Evolutionary conservation across 2,113 vertebrate species (phyloP).

Genomic region (Poeciliopsis occidentalis): DNA sequence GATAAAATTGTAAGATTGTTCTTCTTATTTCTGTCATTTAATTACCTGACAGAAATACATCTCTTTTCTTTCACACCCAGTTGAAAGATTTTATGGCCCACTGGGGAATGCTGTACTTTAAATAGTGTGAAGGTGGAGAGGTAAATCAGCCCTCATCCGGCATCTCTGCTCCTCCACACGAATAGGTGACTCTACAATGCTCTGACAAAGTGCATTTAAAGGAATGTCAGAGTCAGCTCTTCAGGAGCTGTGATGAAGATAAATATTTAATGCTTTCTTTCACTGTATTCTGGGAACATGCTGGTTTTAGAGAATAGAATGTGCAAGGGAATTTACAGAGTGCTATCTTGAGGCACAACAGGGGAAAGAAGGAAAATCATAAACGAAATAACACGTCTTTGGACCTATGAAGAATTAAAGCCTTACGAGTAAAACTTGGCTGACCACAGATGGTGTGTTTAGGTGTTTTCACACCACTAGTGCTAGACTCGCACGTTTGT

Average conservation of each 20-base stretch:
- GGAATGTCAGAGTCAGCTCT: conserved; percentile 3
- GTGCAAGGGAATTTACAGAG: neutral
- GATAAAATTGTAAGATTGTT: no score
- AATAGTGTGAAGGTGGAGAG: conserved; percentile 9
- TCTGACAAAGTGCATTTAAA: conserved; percentile 24
- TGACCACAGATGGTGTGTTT: no score
- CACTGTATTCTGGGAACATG: neutral
- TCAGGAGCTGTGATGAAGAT: conserved; percentile 48
- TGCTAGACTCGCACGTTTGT: no score
- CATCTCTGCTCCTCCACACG: conserved; percentile 8
- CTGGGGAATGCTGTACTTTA: conserved; percentile 10
- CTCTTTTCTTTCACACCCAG: conserved; percentile 11
- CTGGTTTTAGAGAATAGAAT: conserved; percentile 10
- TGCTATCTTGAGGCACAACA: neutral
- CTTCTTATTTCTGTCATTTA: no score
- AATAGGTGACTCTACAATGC: conserved; percentile 8
- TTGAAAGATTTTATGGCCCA: conserved; percentile 14
- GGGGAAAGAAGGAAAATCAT: neutral
- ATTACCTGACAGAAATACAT: no score
- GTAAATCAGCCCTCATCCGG: conserved; percentile 3
- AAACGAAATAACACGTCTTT: neutral
- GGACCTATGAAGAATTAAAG: no score
- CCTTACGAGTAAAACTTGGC: no score
- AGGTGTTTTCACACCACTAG: no score
- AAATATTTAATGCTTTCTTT: conserved; percentile 35